Base-by-base conservation (phyloP, 2,797 vertebrate species). In the Hydrolagus colliei region DNA sequence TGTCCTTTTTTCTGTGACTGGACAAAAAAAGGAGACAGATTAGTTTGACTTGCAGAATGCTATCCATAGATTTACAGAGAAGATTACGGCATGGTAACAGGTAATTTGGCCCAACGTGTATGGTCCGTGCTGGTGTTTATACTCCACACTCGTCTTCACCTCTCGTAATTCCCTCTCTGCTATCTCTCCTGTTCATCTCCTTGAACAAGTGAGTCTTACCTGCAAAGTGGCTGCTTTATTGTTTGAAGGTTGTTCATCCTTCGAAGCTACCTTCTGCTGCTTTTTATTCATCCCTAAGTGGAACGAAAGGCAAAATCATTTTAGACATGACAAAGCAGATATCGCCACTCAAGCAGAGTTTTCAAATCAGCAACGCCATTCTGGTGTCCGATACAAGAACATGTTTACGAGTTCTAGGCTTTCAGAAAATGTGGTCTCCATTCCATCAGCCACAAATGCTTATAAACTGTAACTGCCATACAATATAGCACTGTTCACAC, bases 251-350 rank as follows among this genome's bases (percentile, higher is more conserved):
- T 92, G 94, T 88, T 97, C 96, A 86, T 97, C 95, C 92, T 96
- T 97, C 89, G 95, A 93, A 88, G 94, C 93, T 89, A 95, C 93
- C 91, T 96, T 96, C 94, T 96, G 95, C 91, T 95, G 95, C 88
- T 96, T 96, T 94, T 96, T 97, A 90, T 96, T 96, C 95, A 97
- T 97, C 95, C 96, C 96, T 97, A 90, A 88, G 87, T 88, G 22
- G 18, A 62, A 35, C 2, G 20, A n/a, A 86, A 71, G 72, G 1
- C 14, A 32, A 22, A 88, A 85, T 9, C 20, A 8, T 59, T 71
- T 52, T 20, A 27, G 22, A 20, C 8, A 68, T 8, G 16, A 20
- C 12, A n/a, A 71, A 20, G 62, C 16, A 80, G 77, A 6, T 52
- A 52, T 52, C 41, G 6, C 41, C 41, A 52, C 41, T 52, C 41